Conservation (phyloP, 2,113 vertebrate genomes). For the Muscicapa adusta region DNA sequence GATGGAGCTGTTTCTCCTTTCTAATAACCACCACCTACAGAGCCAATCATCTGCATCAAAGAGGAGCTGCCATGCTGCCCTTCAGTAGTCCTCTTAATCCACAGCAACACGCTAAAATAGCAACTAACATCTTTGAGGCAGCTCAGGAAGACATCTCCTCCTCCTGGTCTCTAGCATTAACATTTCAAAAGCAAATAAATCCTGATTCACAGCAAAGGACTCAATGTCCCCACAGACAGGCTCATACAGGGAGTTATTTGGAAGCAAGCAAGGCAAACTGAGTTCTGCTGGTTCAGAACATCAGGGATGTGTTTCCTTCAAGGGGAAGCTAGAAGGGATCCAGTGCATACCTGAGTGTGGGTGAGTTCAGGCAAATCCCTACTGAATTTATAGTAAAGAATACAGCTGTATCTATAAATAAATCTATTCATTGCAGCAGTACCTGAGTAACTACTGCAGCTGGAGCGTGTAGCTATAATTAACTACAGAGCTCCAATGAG, state of each 20-base stretch:
- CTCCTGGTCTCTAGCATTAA: neutral
- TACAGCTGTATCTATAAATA: neutral
- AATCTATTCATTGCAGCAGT: neutral
- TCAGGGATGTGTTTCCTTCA: neutral
- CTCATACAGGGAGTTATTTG: neutral
- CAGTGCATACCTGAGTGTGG: neutral
- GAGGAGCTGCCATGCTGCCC: neutral
- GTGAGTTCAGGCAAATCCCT: neutral
- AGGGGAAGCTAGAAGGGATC: neutral
- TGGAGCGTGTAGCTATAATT: neutral
- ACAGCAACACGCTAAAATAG: neutral
- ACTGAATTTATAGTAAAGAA: neutral
- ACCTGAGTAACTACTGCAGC: neutral
- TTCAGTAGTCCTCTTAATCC: constrained; percentile 12
- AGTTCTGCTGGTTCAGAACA: neutral
- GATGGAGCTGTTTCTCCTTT: neutral
- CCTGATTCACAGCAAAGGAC: neutral
- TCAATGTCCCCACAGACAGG: neutral
- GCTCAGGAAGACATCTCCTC: neutral
- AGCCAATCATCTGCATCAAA: neutral
- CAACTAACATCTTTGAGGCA: neutral
- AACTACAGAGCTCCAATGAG: neutral
- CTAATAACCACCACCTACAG: neutral
- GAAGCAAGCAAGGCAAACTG: neutral
- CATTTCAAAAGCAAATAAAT: constrained; percentile 43